These are phyloP conservation scores for Cephalotes varians DNA, from an alignment of 2,888 invertebrate species.

Conservation along the genomic window DNA sequence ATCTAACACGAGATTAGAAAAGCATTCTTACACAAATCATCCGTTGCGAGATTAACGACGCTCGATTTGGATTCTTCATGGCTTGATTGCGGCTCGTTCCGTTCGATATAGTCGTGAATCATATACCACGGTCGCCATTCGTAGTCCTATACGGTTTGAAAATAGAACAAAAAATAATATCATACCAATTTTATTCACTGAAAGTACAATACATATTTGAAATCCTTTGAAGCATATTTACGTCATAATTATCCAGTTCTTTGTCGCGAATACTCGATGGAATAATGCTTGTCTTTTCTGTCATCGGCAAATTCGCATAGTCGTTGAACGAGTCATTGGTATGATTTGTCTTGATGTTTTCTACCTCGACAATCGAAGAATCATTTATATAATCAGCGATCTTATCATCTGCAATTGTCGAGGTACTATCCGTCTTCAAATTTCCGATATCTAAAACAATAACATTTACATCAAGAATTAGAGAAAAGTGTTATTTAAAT, in stretches of 20 bases:
- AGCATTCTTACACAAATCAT: slow-evolving; percentile 19
- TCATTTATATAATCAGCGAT: background rate
- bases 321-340: slow-evolving; percentile 1
- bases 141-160: background rate
- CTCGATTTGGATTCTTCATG: background rate
- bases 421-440: background rate
- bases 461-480: background rate
- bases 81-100: background rate
- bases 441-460: background rate
- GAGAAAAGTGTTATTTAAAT: background rate
- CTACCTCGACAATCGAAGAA: background rate
- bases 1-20: background rate
- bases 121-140: background rate
- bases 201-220: background rate
- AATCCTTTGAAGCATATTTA: slow-evolving; percentile 7
- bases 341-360: background rate
- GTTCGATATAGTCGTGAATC: slow-evolving; percentile 19
- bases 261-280: background rate
- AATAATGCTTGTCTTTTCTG: background rate
- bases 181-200: background rate
- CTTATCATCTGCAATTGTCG: background rate
- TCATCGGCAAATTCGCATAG: background rate
- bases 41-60: background rate
- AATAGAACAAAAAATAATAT: slow-evolving; percentile 14
- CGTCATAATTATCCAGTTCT: slow-evolving; percentile 12